A percentile compares a stretch with the other conserved stretches of the same genome.
phyloP scores from a whole-genome alignment of 23 tunicate genomes.

The Pegea sp. region DNA sequence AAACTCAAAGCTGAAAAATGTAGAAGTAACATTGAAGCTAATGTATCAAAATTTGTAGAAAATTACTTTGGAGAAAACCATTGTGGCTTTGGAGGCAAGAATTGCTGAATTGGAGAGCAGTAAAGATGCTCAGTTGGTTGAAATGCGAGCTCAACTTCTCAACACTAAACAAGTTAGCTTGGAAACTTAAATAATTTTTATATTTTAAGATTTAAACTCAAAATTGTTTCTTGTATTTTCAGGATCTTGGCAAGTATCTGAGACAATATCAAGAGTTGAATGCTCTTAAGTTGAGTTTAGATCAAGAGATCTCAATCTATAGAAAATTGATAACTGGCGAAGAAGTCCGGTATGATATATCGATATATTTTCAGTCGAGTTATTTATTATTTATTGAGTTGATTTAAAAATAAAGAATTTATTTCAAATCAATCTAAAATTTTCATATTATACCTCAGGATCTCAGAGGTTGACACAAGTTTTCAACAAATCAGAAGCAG shows the following conservation, averaged over 20 bases:
- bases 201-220: too few relatives aligned
- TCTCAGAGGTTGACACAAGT: constrained; percentile 5
- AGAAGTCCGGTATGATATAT: constrained; percentile 15
- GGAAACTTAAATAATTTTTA: too few relatives aligned
- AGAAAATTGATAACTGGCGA: constrained; percentile 52
- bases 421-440: neutral
- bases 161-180: constrained; percentile 7
- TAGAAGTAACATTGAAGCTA: too few relatives aligned
- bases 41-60: constrained; percentile 14
- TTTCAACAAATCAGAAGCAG: constrained; percentile 1
- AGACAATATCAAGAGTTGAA: constrained; percentile 49
- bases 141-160: neutral
- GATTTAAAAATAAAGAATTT: too few relatives aligned
- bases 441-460: constrained; percentile 5
- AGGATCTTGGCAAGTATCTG: constrained; percentile 73
- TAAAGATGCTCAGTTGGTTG: neutral
- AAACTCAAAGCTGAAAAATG: too few relatives aligned
- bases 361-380: too few relatives aligned
- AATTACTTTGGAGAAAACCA: constrained; percentile 15
- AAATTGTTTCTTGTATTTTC: constrained; percentile 10
- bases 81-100: constrained; percentile 19
- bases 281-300: constrained; percentile 43
- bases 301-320: constrained; percentile 68
- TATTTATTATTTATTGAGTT: too few relatives aligned
- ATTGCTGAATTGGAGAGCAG: constrained; percentile 9